phyloP scores from a whole-genome alignment of 1,140 invertebrate genomes.

The Asbolus verrucosus region DNA sequence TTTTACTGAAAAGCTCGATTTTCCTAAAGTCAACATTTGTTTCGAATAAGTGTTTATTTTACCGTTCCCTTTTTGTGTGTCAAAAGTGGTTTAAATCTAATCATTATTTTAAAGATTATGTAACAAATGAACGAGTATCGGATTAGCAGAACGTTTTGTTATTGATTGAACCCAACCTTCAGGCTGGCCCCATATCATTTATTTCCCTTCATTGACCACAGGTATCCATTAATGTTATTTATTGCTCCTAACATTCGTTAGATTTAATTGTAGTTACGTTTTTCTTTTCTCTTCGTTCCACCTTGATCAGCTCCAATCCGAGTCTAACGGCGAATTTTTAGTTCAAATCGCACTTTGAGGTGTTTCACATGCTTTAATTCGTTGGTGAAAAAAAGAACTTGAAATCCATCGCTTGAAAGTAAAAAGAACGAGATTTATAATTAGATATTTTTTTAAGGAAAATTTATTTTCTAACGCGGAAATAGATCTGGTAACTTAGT shows the following conservation, averaged over 20 bases:
- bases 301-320: background rate
- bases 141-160: constrained; percentile 4
- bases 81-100: background rate
- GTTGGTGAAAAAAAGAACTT: background rate
- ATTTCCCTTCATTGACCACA: constrained; percentile 16
- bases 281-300: constrained; percentile 6
- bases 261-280: constrained; percentile 20
- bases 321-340: background rate
- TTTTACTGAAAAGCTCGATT: background rate
- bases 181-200: constrained; percentile 24
- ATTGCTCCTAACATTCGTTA: constrained; percentile 33
- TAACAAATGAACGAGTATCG: background rate
- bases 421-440: constrained; percentile 2
- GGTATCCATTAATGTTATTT: constrained; percentile 40
- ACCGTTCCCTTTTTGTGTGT: no score
- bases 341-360: background rate
- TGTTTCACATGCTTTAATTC: background rate
- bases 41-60: no score
- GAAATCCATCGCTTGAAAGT: background rate
- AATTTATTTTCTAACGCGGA: constrained; percentile 5
- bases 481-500: background rate
- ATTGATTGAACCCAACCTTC: constrained; percentile 19
- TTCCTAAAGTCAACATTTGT: background rate
- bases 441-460: background rate
- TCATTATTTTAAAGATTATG: background rate